These are phyloP conservation scores for Toxostoma redivivum DNA, from an alignment of 2,113 vertebrate genomes.

Conservation along the genomic window DNA sequence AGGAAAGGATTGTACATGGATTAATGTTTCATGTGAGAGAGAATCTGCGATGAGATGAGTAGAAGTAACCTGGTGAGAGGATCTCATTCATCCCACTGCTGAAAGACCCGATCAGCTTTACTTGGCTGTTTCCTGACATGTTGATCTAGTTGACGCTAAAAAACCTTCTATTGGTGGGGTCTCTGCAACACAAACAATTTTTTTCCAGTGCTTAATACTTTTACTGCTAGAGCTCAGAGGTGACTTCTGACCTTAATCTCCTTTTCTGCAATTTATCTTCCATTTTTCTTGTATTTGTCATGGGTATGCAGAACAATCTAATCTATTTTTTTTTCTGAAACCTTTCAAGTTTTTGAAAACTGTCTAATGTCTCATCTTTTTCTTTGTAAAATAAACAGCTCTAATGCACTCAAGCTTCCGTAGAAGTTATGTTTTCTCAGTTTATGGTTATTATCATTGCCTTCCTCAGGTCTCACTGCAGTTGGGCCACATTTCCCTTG, in stretches of 20 bases:
- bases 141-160: not conserved
- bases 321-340: not conserved
- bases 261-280: not conserved
- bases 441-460: not conserved
- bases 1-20: not conserved
- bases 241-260: not conserved
- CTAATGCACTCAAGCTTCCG: not conserved
- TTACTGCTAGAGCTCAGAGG: not conserved
- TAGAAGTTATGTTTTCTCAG: not conserved
- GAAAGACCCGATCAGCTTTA: not conserved
- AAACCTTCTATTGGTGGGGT: not conserved
- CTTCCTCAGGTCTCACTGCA: not conserved
- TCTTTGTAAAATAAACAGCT: not conserved
- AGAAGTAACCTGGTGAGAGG: not conserved
- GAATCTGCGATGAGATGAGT: not conserved
- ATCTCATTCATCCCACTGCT: not conserved
- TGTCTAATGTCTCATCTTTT: not conserved
- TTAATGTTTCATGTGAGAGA: not conserved
- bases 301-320: not conserved
- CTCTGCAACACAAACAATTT: not conserved
- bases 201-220: not conserved
- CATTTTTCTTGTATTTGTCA: not conserved
- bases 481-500: not conserved
- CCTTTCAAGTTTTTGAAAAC: not conserved
- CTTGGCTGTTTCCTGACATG: not conserved